Base-by-base conservation (phyloP, 2,888 invertebrate species). In the Leptura quadrifasciata region DNA sequence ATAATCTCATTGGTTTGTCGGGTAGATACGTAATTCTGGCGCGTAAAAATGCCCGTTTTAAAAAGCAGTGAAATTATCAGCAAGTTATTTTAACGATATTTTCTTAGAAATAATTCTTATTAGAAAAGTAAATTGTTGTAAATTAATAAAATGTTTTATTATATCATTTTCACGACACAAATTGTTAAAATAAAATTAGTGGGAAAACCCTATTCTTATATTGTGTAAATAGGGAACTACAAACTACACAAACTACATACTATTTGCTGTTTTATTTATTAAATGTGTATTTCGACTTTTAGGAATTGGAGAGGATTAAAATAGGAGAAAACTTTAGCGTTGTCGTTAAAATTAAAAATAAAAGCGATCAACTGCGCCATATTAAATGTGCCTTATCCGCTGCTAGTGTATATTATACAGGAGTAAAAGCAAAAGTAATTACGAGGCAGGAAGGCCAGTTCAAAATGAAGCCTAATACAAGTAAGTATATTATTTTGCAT, bases 321-420 rank as follows among this genome's bases (percentile, higher is more conserved):
- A 93, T 95, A 67, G 95, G 95, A 0, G 91, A 94, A 72, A 91
- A 92, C 65, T 95, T 95, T 87, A 89, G 91, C 52, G 91, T 95
- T 2, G 90, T 90, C 0, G 93, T 95, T 2, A 92, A 93, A 76
- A 93, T 95, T 20, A 90, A 91, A 79, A 95, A 94, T 82, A 92
- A 90, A 72, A 92, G 93, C 12, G 84, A 87, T 5, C 87, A 92
- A 87, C 90, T 90, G 78, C 91, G 95, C 31, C 79, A 78, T 52
- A 91, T 96, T 60, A 92, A 93, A 78, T 93, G 94, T 0, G 91
- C 93, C 0, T 84, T 96, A 35, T 91, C 93, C 5, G 92, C 94
- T 0, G 92, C 91, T 60, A 94, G 94, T 82, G 93, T 95, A 54
- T 95, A 92, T 87, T 95, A 96, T 89, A 96, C 94, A 24, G 96